phyloP scores from a whole-genome alignment of 2,888 invertebrate genomes.

The Chrysolina haemoptera region DNA sequence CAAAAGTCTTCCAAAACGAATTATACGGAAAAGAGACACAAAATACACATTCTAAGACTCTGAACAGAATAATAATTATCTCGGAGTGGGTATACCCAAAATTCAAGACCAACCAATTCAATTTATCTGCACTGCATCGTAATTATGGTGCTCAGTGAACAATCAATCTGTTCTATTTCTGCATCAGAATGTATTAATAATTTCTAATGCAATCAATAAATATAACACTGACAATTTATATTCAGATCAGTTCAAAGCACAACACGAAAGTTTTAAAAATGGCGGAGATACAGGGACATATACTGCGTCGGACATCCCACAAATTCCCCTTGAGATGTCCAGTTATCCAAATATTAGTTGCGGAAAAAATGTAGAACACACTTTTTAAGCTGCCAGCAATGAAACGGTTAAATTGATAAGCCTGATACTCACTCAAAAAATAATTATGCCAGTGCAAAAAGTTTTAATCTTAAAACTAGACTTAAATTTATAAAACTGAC shows the following conservation, averaged over 20 bases:
- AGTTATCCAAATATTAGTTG: slow-evolving; percentile 15
- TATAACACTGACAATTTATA: background rate
- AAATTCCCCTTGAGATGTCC: background rate
- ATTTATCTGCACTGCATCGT: background rate
- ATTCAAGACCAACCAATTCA: background rate
- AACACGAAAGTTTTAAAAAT: slow-evolving; percentile 28
- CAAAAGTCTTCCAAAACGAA: background rate
- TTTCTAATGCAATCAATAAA: slow-evolving; percentile 1
- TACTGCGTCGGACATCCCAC: slow-evolving; percentile 32
- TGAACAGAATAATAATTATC: too few species aligned
- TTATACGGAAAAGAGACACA: too few species aligned
- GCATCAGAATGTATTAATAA: background rate
- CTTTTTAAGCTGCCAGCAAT: slow-evolving; percentile 16
- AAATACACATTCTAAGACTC: too few species aligned
- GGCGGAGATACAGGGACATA: slow-evolving; percentile 30
- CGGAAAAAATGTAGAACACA: slow-evolving; percentile 21
- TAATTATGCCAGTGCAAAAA: slow-evolving; percentile 64
- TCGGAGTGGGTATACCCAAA: background rate
- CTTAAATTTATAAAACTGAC: slow-evolving; percentile 62
- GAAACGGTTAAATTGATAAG: slow-evolving; percentile 31
- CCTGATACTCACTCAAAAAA: slow-evolving; percentile 59
- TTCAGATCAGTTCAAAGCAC: background rate
- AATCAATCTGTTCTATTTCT: background rate
- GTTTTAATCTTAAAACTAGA: slow-evolving; percentile 58
- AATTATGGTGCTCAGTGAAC: background rate